Evolutionary conservation across 2,888 invertebrate genomes (phyloP), one percentile per base, ranked within the genome.

Genomic region (Abrostola tripartita): DNA sequence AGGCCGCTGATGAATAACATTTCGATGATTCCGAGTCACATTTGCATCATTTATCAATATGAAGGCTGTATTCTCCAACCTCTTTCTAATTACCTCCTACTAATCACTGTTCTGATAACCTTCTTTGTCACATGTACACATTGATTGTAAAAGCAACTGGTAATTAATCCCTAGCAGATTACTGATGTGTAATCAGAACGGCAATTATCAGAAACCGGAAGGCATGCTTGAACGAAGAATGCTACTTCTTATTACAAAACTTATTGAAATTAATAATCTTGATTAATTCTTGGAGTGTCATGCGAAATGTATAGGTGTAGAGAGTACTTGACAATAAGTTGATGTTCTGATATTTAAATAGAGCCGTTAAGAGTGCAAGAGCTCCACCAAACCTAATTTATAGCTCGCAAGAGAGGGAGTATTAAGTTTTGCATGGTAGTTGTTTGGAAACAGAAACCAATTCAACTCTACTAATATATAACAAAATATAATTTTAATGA

Each of bases 191-290:
- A 47, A 47, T 47, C 24, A 47, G 42, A 6, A n/a, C 0, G 14
- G 44, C 44, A 47, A 47, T 47, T 47, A 47, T 47, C 44, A 47
- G 14, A 24, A 47, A 47, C 44, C 14, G 44, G 44, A 47, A 47
- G 24, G 44, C 14, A 47, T 47, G 44, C 14, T 44, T 47, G 14
- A 47, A 24, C 24, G 24, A 24, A 24, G 24, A 24, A 14, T 47
- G 44, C 24, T 5, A 24, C 5, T 47, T 8, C 44, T 47, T 24
- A 24, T 47, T 47, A 47, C 44, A 24, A 47, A 47, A 47, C 44
- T 24, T 44, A 14, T 24, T 24, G 24, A 14, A 9, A 47, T 47
- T 8, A 14, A 9, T 47, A n/a, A n/a, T 24, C 44, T 47, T 24
- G 12, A 9, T 9, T 5, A 5, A 24, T 8, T 14, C 44, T 47